Evolutionary conservation across 2,888 invertebrate species (phyloP).

Genomic region (Drosophila gaucha): DNA sequence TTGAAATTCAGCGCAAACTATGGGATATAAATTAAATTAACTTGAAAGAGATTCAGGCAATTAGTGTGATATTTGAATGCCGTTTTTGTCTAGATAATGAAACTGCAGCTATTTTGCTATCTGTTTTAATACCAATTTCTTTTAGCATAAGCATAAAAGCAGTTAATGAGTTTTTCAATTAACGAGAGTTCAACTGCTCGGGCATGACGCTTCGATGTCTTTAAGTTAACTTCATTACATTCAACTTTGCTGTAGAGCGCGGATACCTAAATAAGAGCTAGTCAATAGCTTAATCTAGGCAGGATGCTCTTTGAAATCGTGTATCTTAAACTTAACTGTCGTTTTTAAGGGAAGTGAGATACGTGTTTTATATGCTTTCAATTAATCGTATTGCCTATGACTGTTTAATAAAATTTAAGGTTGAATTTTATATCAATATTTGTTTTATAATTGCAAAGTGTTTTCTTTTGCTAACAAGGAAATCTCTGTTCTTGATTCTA

Average conservation of each 20-base stretch:
- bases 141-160: neutral
- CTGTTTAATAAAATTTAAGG: no score
- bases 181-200: neutral
- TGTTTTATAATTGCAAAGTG: slow-evolving; percentile 10
- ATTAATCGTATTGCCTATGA: neutral
- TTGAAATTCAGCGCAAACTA: neutral
- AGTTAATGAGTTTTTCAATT: slow-evolving; percentile 9
- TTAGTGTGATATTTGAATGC: neutral
- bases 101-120: neutral
- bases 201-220: neutral
- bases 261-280: neutral
- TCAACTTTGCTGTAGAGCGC: neutral
- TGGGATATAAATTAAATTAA: no score
- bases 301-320: neutral
- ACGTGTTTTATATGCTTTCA: slow-evolving; percentile 1
- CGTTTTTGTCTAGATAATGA: neutral
- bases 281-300: neutral
- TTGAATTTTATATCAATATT: slow-evolving; percentile 16
- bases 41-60: no score
- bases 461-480: neutral
- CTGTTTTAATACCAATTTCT: neutral
- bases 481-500: slow-evolving; percentile 1
- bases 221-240: neutral
- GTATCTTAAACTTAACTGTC: neutral
- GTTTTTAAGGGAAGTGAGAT: neutral